Base-by-base conservation (phyloP, 2,113 vertebrate species). In the Thunnus thynnus region DNA sequence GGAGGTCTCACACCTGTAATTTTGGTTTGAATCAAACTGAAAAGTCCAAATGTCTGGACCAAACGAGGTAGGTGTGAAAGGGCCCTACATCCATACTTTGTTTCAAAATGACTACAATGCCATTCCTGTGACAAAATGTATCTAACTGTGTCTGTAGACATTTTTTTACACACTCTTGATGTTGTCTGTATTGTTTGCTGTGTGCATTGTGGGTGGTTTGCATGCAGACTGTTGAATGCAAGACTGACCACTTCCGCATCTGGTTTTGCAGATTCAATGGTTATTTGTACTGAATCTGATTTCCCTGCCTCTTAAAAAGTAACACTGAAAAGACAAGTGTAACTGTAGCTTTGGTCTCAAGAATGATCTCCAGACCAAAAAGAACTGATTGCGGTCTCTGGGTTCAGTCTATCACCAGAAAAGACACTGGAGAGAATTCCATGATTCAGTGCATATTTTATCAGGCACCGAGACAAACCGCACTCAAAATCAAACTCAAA, bases 391-490 rank as follows among this genome's bases (percentile, higher is more conserved):
- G 77, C 70, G 79, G 77, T 88, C 75, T 74, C 41, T 51, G 77
- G 62, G 74, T 78, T 79, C 25, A 74, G 64, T 66, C 46, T 5
- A 86, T 86, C 54, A 72, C 25, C 22, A 77, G 63, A 11, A 73
- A 69, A 76, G 51, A 86, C 73, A 63, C 12, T 30, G 70, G 25
- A 72, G 67, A 68, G 46, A 80, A 83, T 57, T 80, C 72, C 2
- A n/a, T 64, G 22, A 80, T 82, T 80, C 10, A n/a, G 57, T 69
- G 54, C 80, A 76, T 76, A 76, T 76, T 81, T 85, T 70, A 83
- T 76, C 66, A 69, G 86, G 86, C 79, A 72, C 18, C 0, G 25
- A 73, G 80, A 84, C 83, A 84, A 84, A 86, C 88, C 88, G 63
- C 86, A 84, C 18, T 73, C 52, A 68, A 61, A 86, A 77, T 74